Evolutionary conservation across 2,113 vertebrate genomes (phyloP).

Genomic region (Ancistrus triradiatus): DNA sequence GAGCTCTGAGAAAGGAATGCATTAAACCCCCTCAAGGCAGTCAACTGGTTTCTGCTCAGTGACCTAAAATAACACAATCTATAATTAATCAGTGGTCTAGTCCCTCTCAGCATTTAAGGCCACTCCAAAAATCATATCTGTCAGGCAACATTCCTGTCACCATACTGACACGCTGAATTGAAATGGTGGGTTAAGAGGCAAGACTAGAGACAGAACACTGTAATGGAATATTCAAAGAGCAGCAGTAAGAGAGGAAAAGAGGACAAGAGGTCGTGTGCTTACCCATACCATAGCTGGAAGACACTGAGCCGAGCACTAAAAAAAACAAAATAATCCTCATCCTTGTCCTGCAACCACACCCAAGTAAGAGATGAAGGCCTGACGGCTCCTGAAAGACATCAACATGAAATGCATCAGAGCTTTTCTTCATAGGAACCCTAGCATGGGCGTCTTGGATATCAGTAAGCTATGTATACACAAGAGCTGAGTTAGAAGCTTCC

Average conservation of each 20-base stretch:
- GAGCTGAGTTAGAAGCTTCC: too few relatives aligned
- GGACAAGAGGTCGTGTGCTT: conserved; percentile 24
- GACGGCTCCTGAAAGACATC: conserved; percentile 17
- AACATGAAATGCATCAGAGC: background rate
- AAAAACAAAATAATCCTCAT: conserved; percentile 55
- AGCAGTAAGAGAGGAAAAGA: conserved; percentile 9
- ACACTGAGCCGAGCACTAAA: conserved; percentile 45
- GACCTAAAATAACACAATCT: conserved; percentile 49
- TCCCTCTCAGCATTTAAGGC: conserved; percentile 1
- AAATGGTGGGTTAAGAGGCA: background rate
- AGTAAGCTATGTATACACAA: too few relatives aligned
- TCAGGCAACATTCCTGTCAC: conserved; percentile 27
- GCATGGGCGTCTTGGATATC: too few relatives aligned
- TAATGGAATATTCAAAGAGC: background rate
- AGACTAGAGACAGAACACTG: too few relatives aligned
- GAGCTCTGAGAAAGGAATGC: too few relatives aligned
- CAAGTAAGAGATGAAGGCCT: background rate
- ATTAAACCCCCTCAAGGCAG: conserved; percentile 20
- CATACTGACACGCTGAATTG: conserved; percentile 23
- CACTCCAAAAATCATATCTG: conserved; percentile 19
- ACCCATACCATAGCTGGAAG: conserved; percentile 52
- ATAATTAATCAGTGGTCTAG: conserved; percentile 42
- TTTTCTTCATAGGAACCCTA: too few relatives aligned
- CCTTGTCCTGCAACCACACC: conserved; percentile 30
- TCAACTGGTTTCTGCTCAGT: conserved; percentile 32